These are phyloP conservation scores for Pyrgus malvae DNA, from an alignment of 2,888 invertebrate genomes.

Conservation along the genomic window DNA sequence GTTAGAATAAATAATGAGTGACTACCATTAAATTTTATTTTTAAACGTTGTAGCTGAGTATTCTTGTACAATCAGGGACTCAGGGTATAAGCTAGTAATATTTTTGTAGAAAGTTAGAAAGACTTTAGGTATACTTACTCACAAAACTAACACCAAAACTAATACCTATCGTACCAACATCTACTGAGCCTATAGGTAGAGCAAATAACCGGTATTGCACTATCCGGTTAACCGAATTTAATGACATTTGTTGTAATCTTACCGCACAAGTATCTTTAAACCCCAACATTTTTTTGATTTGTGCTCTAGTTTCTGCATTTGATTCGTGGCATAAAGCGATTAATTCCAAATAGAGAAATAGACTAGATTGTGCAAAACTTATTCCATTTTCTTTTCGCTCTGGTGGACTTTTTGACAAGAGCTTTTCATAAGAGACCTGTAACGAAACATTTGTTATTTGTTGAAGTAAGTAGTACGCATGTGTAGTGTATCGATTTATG, in stretches of 20 bases:
- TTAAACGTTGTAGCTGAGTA: too few species aligned
- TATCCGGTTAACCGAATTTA: neutral
- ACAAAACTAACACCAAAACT: too few species aligned
- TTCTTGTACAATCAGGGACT: too few species aligned
- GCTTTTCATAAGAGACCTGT: constrained; percentile 57
- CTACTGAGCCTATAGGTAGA: too few species aligned
- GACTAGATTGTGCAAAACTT: constrained; percentile 67
- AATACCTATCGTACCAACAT: too few species aligned
- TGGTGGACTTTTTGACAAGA: constrained; percentile 49
- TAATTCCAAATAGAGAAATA: constrained; percentile 60
- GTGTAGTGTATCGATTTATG: too few species aligned
- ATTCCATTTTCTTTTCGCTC: constrained; percentile 62
- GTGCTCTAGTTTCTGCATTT: constrained; percentile 51
- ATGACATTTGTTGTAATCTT: constrained; percentile 29
- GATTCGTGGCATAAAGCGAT: constrained; percentile 57
- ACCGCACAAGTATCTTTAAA: constrained; percentile 52
- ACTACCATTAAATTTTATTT: neutral
- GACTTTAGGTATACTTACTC: too few species aligned
- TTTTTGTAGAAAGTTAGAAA: too few species aligned
- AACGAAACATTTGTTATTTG: constrained; percentile 21
- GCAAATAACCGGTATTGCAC: too few species aligned
- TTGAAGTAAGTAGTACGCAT: neutral
- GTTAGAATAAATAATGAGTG: neutral
- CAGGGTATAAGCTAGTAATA: too few species aligned
- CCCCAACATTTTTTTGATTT: constrained; percentile 56